phyloP scores from a whole-genome alignment of 2,888 invertebrate species.

The Cephalotes varians region DNA sequence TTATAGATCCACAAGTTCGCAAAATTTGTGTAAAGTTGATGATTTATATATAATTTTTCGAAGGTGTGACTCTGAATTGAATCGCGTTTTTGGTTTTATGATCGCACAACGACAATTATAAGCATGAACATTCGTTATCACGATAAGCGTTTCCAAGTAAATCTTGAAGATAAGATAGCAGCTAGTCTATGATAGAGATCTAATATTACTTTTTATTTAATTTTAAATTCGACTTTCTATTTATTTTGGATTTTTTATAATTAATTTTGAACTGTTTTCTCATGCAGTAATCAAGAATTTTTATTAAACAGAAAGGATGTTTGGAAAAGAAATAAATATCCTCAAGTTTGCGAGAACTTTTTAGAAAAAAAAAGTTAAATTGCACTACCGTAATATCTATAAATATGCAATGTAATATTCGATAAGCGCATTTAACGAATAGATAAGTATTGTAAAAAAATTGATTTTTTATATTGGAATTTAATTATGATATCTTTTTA shows the following conservation, averaged over 20 bases:
- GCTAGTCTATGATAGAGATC: slow-evolving; percentile 59
- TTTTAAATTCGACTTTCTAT: background rate
- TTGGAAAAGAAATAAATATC: background rate
- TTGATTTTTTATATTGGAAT: background rate
- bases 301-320: background rate
- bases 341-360: background rate
- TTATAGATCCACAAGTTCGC: background rate
- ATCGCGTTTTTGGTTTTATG: slow-evolving; percentile 22
- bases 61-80: slow-evolving; percentile 48
- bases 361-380: background rate
- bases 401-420: background rate
- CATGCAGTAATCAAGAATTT: background rate
- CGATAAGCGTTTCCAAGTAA: slow-evolving; percentile 64
- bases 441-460: background rate
- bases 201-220: slow-evolving; percentile 29
- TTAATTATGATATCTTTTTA: background rate
- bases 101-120: slow-evolving; percentile 36
- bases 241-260: background rate
- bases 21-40: background rate
- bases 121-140: slow-evolving; percentile 64
- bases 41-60: background rate
- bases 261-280: background rate
- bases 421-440: background rate
- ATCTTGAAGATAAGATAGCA: slow-evolving; percentile 71
- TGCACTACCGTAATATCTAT: background rate